phyloP scores from a whole-genome alignment of 2,888 invertebrate genomes.

The Apotomis capreana region DNA sequence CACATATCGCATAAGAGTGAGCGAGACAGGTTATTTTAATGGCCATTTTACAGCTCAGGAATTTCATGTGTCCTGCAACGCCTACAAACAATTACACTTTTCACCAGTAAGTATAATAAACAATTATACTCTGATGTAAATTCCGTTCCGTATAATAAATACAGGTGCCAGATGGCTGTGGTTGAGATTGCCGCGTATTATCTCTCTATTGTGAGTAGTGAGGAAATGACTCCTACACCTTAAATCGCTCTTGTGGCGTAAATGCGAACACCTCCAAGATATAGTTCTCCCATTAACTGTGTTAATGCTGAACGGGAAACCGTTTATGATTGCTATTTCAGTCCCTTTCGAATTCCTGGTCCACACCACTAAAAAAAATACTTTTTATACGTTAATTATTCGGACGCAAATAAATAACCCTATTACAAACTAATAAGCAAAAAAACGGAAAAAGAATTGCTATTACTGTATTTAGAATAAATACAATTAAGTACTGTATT shows the following conservation, averaged over 20 bases:
- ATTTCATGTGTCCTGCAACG: no score
- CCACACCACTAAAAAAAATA: slow-evolving; percentile 11
- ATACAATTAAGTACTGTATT: no score
- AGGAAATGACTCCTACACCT: slow-evolving; percentile 45
- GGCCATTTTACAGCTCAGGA: no score
- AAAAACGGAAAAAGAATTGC: no score
- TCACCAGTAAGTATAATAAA: no score
- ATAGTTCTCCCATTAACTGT: background rate
- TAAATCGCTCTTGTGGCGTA: background rate
- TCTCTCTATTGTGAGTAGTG: slow-evolving; percentile 9
- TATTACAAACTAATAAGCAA: no score
- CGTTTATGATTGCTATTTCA: slow-evolving; percentile 39
- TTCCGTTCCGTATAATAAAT: slow-evolving; percentile 37
- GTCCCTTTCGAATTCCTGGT: slow-evolving; percentile 35
- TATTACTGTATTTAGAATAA: no score
- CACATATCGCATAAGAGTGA: no score
- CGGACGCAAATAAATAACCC: no score
- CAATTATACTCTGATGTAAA: slow-evolving; percentile 36
- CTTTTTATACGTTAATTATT: no score
- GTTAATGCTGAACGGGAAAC: slow-evolving; percentile 36
- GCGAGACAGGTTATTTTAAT: no score
- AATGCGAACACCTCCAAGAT: slow-evolving; percentile 23
- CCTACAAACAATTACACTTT: no score
- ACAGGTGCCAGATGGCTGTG: slow-evolving; percentile 41
- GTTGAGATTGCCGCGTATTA: slow-evolving; percentile 24